Base-by-base conservation (phyloP, 2,888 invertebrate genomes). In the Leistus spinibarbis region DNA sequence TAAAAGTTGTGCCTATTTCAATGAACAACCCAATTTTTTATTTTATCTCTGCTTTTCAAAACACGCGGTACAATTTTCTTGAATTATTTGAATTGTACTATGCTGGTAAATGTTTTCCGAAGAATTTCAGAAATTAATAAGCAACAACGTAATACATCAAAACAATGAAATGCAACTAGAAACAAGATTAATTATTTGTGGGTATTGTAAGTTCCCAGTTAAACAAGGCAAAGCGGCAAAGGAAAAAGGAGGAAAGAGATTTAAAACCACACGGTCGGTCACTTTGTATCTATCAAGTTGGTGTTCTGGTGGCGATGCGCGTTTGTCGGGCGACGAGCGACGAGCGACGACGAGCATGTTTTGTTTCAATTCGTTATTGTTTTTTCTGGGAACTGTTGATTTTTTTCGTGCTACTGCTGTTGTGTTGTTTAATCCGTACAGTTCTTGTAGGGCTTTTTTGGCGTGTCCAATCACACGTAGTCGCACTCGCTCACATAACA, bases 401-500 rank as follows among this genome's bases (percentile, higher is more conserved):
- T 69, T 57, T 60, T 69, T 69, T 60, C 20, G 40, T 60, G 17
- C 68, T 20, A 1, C 13, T 67, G 69, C 69, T 69, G 60, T 60
- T 40, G 69, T 40, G 40, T 40, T 40, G 40, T 40, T 40, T 40
- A 40, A 40, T 40, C 40, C 40, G 40, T 10, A 40, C 40, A 40
- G 40, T 40, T 40, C 40, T 40, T 40, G 40, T 40, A 40, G 40
- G 7, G 40, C 40, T 40, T 40, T 40, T 69, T 69, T 69, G 69
- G 69, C 69, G 69, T 69, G 69, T 69, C 69, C 69, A 69, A 69
- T 69, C 69, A 69, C 27, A 69, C 69, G 60, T 20, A 64, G 17
- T 53, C 40, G 57, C 19, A 20, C 57, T 19, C 57, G 7, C 57
- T 13, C 19, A 20, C 19, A 9, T 7, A 57, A 57, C 57, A 57